Evolutionary conservation across 2,888 invertebrate genomes (phyloP).

Genomic region (Masnerella sp.): DNA sequence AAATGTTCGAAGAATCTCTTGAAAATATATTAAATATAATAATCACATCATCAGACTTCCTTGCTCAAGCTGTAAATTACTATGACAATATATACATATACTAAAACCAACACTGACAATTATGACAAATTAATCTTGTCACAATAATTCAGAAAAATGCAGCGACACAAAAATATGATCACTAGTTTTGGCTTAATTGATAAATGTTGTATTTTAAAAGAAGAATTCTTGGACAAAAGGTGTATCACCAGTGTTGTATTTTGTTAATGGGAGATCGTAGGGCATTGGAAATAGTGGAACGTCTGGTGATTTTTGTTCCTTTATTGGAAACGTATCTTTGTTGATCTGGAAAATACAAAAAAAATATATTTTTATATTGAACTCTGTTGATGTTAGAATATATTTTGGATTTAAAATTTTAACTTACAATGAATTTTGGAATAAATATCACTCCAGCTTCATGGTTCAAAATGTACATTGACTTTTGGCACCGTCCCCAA

Average conservation of each 20-base stretch:
- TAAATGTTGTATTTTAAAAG: too few species aligned
- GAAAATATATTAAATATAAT: too few species aligned
- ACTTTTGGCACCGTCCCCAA: conserved; percentile 88
- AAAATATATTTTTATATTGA: conserved; percentile 1
- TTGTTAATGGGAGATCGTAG: conserved; percentile 88
- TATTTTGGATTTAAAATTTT: conserved; percentile 54
- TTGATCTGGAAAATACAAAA: conserved; percentile 78
- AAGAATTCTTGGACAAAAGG: conserved; percentile 85
- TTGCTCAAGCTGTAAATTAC: too few species aligned
- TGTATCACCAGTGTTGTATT: conserved; percentile 84
- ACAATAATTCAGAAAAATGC: too few species aligned
- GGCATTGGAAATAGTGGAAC: conserved; percentile 82
- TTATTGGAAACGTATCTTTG: conserved; percentile 81
- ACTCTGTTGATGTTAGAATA: too few species aligned
- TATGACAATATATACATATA: too few species aligned
- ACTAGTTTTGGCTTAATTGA: too few species aligned
- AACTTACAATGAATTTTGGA: conserved; percentile 88
- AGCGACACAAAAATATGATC: too few species aligned
- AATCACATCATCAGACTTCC: too few species aligned
- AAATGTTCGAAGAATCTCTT: too few species aligned
- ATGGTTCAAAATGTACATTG: conserved; percentile 86
- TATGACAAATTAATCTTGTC: too few species aligned
- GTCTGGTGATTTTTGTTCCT: conserved; percentile 63
- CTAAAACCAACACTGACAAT: too few species aligned
- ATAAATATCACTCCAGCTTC: conserved; percentile 94